Evolutionary conservation across 2,888 invertebrate species (phyloP), one percentile per base, ranked within the genome.

Genomic region (Noctua pronuba): DNA sequence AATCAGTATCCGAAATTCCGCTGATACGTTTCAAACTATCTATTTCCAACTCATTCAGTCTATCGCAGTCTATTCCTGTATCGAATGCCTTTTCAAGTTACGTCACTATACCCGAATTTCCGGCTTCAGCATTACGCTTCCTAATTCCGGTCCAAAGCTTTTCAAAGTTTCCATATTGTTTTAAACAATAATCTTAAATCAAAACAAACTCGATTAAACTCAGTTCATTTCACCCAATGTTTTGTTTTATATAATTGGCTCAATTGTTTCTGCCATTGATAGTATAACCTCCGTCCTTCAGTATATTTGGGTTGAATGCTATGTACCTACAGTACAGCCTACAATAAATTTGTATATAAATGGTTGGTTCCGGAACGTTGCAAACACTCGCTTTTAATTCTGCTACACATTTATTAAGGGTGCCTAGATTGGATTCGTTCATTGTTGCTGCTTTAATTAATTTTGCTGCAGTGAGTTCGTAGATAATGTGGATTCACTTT

Each of bases 361-460:
- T 65, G 65, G 67, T 68, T 62, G 66, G 73, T 77, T 62, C 73
- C 79, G 70, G 44, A 77, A 71, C 69, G 72, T 77, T 72, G 71
- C 75, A 75, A 84, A 86, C 82, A 55, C n/a, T 71, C 64, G 70
- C 68, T 76, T 86, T 79, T 79, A 86, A 79, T 79, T 58, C 46
- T 73, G 60, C 65, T 68, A 66, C 46, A 70, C 73, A 73, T 86
- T 82, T 75, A 69, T 83, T 77, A 77, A 70, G 46, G 75, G 70
- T 16, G 60, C 16, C 78, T 75, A 71, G 75, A 83, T 86, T 86
- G 66, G 67, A 86, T 84, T 73, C 83, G 65, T 78, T 78, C 73
- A 74, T 82, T 84, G 84, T 78, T 83, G 62, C 70, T 65, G 70
- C 41, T 84, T 86, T 86, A 84, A 84, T 84, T 83, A 84, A 83